Conservation (phyloP, 2,888 invertebrate species). For the Epirrita christyi region DNA sequence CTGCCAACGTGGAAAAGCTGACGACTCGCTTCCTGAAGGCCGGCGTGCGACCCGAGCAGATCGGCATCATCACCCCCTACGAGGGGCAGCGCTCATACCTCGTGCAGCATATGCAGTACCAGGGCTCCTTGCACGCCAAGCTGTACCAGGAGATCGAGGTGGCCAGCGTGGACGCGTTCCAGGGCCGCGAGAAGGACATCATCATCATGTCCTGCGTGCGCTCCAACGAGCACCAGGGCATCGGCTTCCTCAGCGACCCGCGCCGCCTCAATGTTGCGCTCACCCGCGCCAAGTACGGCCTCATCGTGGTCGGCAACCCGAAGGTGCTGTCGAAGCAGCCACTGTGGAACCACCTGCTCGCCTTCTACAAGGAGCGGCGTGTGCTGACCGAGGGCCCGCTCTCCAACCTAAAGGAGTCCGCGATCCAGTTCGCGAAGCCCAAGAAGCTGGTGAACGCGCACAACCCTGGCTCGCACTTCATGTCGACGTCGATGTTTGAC, state of each 20-base stretch:
- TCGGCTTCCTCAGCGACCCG: conserved; percentile 99
- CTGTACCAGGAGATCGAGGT: conserved; percentile 99
- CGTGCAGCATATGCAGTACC: conserved; percentile 99
- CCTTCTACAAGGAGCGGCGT: conserved; percentile 98
- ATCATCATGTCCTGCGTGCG: conserved; percentile 99
- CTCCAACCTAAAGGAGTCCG: conserved; percentile 97
- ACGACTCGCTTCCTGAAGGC: conserved; percentile 97
- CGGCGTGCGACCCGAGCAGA: conserved; percentile 98
- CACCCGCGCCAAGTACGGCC: conserved; percentile 98
- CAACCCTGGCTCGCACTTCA: conserved; percentile 98
- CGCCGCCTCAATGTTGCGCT: conserved; percentile 98
- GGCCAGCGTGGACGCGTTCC: conserved; percentile 99
- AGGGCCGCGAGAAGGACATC: conserved; percentile 99
- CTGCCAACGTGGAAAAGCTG: conserved; percentile 99
- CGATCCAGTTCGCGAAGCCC: conserved; percentile 98
- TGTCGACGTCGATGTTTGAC: conserved; percentile 98
- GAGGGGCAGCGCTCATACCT: conserved; percentile 99
- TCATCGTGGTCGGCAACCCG: conserved; percentile 99
- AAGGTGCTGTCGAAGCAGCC: conserved; percentile 99
- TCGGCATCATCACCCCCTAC: conserved; percentile 99
- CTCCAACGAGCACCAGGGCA: conserved; percentile 99
- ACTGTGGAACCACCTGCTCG: conserved; percentile 98
- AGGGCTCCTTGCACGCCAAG: conserved; percentile 98
- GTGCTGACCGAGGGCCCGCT: conserved; percentile 98
- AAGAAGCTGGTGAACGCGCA: conserved; percentile 97